Conservation (phyloP, 2,113 vertebrate genomes). For the Falcunculus frontatus region DNA sequence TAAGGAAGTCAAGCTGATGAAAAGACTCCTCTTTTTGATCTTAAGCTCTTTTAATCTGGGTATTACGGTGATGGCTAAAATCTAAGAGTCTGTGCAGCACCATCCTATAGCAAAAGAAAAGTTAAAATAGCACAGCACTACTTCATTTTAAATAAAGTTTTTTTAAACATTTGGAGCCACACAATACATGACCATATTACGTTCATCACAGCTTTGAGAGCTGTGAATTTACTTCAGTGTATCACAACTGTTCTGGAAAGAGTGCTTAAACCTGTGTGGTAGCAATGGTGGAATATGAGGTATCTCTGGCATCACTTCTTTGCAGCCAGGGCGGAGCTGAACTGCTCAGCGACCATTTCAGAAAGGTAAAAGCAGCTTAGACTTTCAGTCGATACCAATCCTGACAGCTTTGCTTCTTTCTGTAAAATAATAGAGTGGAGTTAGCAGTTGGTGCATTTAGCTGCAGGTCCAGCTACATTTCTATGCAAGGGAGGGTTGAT, state of each 20-base stretch:
- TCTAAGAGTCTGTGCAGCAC: background rate
- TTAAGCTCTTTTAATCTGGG: background rate
- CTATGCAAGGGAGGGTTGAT: background rate
- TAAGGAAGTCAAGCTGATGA: background rate
- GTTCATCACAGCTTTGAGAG: background rate
- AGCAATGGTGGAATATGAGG: fast-evolving
- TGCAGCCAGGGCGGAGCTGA: background rate
- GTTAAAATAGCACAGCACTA: background rate
- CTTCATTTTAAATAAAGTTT: background rate
- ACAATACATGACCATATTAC: background rate
- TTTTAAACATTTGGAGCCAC: background rate
- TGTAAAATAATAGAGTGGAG: background rate
- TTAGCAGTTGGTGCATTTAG: background rate
- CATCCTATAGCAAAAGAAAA: fast-evolving
- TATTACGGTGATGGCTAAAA: background rate
- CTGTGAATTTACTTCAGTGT: background rate
- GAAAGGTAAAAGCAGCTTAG: background rate
- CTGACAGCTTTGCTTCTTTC: background rate
- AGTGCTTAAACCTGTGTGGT: fast-evolving
- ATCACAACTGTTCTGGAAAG: background rate
- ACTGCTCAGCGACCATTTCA: background rate
- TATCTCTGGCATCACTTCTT: fast-evolving
- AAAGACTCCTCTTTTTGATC: background rate
- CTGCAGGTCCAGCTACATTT: background rate
- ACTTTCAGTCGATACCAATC: background rate